These are phyloP conservation scores for Mamestra configurata DNA, from an alignment of 1,140 invertebrate genomes.

Conservation along the genomic window DNA sequence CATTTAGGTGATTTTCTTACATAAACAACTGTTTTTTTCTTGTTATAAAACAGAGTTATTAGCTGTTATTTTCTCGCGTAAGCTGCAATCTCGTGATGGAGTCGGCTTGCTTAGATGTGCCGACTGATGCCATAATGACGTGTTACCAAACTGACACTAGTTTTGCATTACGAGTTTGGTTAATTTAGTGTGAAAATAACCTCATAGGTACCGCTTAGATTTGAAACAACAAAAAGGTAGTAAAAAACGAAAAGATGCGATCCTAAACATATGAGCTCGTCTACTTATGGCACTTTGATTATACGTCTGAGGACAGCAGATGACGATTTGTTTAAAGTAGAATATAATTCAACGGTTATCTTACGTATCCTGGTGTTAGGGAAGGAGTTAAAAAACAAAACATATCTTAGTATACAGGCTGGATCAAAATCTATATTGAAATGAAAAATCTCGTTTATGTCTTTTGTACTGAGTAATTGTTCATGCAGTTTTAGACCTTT, in stretches of 20 bases:
- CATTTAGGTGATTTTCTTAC: constrained; percentile 20
- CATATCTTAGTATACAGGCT: background rate
- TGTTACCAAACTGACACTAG: constrained; percentile 35
- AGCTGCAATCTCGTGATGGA: constrained; percentile 1
- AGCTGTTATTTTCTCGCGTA: constrained; percentile 35
- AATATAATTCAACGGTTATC: constrained; percentile 46
- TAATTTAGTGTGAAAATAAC: constrained; percentile 17
- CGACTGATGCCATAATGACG: constrained; percentile 9
- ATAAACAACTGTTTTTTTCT: background rate
- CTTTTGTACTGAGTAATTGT: background rate
- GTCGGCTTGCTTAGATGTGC: constrained; percentile 30
- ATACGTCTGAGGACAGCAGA: constrained; percentile 35
- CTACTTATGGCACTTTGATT: constrained; percentile 47
- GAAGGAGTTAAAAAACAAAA: constrained; percentile 33
- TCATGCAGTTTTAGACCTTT: background rate
- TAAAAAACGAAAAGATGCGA: constrained; percentile 26
- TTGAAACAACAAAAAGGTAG: background rate
- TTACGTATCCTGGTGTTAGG: background rate
- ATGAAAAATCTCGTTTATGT: background rate
- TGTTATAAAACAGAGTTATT: constrained; percentile 39
- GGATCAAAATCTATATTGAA: background rate
- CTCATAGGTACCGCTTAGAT: constrained; percentile 15
- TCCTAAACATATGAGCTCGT: constrained; percentile 32
- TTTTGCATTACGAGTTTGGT: constrained; percentile 23
- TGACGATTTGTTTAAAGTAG: constrained; percentile 53